A percentile compares a stretch with the other conserved stretches of the same genome.
Evolutionary conservation across 2,797 vertebrate species (phyloP).

Genomic region (Pteronotus mesoamericanus): DNA sequence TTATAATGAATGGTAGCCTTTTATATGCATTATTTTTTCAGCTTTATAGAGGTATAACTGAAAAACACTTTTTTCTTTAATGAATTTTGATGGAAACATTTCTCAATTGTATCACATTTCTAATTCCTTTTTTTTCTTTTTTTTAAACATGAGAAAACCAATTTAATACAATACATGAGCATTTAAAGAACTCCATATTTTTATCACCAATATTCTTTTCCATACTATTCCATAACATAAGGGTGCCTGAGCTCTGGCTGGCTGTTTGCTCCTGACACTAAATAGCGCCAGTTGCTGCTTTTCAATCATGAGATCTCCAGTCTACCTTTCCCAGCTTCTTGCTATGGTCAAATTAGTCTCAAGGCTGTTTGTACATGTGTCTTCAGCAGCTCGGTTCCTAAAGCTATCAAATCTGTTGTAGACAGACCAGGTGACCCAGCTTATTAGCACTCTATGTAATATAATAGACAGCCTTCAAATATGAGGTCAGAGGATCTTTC

Average conservation of each 20-base stretch:
- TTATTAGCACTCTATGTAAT: background rate
- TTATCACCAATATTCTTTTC: background rate
- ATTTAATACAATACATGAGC: background rate
- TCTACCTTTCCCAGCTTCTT: background rate
- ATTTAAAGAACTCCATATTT: background rate
- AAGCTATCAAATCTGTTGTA: background rate
- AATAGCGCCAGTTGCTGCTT: background rate
- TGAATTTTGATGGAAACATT: constrained; percentile 1
- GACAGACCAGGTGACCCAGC: background rate
- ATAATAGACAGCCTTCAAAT: background rate
- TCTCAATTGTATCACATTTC: background rate
- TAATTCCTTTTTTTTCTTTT: background rate
- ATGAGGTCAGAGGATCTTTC: background rate
- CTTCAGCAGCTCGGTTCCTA: background rate
- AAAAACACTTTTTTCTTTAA: background rate
- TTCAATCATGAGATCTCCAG: background rate
- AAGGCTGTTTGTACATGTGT: background rate
- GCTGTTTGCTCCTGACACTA: background rate
- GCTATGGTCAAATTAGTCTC: background rate
- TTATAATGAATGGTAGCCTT: background rate
- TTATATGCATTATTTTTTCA: background rate
- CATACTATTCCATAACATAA: background rate
- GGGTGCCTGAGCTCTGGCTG: background rate
- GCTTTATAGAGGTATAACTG: background rate
- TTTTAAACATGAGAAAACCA: background rate